Conservation (phyloP, 2,113 vertebrate species). For the Coryphaenoides rupestris region DNA sequence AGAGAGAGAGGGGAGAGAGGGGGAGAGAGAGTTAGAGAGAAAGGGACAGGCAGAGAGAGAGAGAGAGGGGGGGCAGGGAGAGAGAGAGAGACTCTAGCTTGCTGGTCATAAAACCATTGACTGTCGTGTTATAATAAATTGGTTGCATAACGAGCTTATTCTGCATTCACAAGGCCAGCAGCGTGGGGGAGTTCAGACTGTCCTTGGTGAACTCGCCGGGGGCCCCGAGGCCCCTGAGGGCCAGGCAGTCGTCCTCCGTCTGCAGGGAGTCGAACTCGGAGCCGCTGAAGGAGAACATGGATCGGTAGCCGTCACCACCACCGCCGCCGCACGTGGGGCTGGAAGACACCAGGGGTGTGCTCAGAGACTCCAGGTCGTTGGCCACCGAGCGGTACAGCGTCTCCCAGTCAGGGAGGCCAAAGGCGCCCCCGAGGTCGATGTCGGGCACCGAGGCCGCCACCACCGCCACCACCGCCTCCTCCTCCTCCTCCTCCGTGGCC, state of each 20-base stretch:
- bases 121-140: constrained; percentile 22
- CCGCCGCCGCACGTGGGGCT: constrained; percentile 83
- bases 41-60: constrained; percentile 3
- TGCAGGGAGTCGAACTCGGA: constrained; percentile 81
- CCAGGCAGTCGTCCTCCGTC: constrained; percentile 64
- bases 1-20: not conserved
- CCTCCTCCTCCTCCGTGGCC: not conserved
- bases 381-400: constrained; percentile 82
- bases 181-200: constrained; percentile 90
- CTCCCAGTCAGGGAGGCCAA: constrained; percentile 93
- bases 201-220: constrained; percentile 85
- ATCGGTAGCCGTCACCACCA: constrained; percentile 73
- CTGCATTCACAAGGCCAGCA: constrained; percentile 71
- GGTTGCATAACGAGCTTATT: constrained; percentile 41
- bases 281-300: constrained; percentile 88
- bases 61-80: not conserved
- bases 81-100: constrained; percentile 43
- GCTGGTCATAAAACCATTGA: constrained; percentile 37
- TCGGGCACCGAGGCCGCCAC: constrained; percentile 88
- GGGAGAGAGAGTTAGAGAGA: not conserved
- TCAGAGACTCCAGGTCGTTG: constrained; percentile 85
- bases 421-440: constrained; percentile 85
- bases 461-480: constrained; percentile 50
- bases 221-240: constrained; percentile 70
- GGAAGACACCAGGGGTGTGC: constrained; percentile 84